A percentile compares a stretch with the other conserved stretches of the same genome.
phyloP scores from a whole-genome alignment of 2,888 invertebrate genomes.

The Adelognathus sp. region DNA sequence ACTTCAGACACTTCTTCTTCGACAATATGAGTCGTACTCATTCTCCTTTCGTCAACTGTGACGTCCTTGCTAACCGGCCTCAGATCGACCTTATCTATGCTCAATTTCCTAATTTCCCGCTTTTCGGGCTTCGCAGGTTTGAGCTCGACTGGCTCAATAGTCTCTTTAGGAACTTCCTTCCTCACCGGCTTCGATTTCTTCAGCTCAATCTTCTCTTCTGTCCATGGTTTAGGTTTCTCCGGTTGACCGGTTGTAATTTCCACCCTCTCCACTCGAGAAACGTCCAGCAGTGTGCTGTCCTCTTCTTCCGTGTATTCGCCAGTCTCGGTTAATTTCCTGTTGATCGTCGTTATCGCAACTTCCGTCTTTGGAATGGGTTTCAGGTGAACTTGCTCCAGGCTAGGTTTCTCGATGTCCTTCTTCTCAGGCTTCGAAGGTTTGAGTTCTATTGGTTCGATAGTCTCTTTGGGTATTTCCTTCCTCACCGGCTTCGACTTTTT shows the following conservation, averaged over 20 bases:
- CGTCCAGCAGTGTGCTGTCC: conserved; percentile 61
- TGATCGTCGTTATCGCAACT: conserved; percentile 7
- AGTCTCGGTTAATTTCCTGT: conserved; percentile 31
- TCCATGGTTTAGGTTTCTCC: conserved; percentile 83
- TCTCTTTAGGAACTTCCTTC: conserved; percentile 79
- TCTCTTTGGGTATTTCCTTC: conserved; percentile 79
- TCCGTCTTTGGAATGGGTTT: conserved; percentile 55
- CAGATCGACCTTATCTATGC: conserved; percentile 67
- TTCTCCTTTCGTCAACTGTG: conserved; percentile 59
- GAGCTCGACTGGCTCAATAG: conserved; percentile 82
- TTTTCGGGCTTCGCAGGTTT: conserved; percentile 83
- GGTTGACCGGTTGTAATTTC: conserved; percentile 33
- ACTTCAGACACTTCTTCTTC: conserved; percentile 59
- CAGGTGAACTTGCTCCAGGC: conserved; percentile 62
- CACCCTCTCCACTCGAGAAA: conserved; percentile 57
- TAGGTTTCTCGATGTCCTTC: conserved; percentile 66
- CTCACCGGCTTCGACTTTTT: conserved; percentile 81
- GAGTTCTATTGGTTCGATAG: conserved; percentile 81
- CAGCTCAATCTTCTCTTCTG: conserved; percentile 85
- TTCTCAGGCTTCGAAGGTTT: conserved; percentile 83
- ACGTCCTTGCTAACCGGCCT: conserved; percentile 65
- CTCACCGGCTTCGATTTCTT: conserved; percentile 81
- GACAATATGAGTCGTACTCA: conserved; percentile 56
- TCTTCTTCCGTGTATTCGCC: conserved; percentile 68
- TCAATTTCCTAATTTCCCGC: conserved; percentile 69